A percentile compares a stretch with the other conserved stretches of the same genome.
These are phyloP conservation scores for Parotia lawesii DNA, from an alignment of 2,113 vertebrate genomes.

Conservation along the genomic window DNA sequence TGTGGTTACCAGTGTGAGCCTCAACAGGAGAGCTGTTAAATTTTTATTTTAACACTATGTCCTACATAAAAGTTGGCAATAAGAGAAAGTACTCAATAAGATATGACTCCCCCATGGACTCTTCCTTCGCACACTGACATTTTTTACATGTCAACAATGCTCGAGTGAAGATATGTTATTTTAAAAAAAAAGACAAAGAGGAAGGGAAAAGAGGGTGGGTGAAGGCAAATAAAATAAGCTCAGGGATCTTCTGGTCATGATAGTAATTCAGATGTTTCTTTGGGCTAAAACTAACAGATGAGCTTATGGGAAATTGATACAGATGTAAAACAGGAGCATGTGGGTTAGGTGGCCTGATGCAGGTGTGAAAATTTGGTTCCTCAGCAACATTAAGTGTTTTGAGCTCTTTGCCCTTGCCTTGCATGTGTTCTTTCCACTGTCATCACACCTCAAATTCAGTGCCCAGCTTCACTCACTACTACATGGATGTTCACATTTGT, in stretches of 20 bases:
- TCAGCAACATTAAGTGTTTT: neutral
- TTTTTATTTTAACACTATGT: conserved; percentile 42
- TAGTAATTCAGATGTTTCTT: neutral
- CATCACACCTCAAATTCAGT: neutral
- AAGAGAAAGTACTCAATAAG: conserved; percentile 11
- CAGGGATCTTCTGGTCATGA: neutral
- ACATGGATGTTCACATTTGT: neutral
- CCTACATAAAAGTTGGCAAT: conserved; percentile 36
- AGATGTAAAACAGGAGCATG: neutral
- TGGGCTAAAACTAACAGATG: neutral
- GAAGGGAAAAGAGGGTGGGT: neutral
- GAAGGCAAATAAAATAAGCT: neutral
- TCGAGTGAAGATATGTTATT: neutral
- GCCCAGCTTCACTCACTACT: neutral
- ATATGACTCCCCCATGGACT: neutral
- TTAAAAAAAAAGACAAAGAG: neutral
- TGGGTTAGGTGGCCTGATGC: neutral
- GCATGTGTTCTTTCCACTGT: neutral
- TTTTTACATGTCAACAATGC: neutral
- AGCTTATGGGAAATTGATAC: neutral
- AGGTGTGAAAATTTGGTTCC: neutral
- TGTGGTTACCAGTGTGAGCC: neutral
- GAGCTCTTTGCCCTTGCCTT: neutral
- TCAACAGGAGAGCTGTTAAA: neutral
- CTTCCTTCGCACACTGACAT: neutral